Base-by-base conservation (phyloP, 1,140 invertebrate species). In the Lepidurus couesii region DNA sequence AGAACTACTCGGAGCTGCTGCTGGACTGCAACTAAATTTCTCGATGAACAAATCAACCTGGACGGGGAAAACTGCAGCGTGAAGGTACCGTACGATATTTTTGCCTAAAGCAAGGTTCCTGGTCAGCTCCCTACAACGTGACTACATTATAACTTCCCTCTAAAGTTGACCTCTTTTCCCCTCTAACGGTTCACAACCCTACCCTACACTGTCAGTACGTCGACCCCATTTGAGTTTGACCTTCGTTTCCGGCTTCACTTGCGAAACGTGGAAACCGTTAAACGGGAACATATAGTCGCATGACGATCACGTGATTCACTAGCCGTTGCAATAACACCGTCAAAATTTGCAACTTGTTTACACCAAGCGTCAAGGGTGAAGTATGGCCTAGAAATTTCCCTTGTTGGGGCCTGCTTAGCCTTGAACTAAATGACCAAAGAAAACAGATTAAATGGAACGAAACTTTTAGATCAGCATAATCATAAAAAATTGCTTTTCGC, bases 11-110 rank as follows among this genome's bases (percentile, higher is more conserved):
- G 8, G 53, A 65, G 53, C 53, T 65, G 53, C 53, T 65, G 53
- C 53, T 65, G 53, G 53, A 65, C 53, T 65, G 53, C 53, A 65
- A 65, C 53, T 65, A 21, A 21, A 65, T n/a, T 65, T 65, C 53
- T 65, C 13, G 53, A 65, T 11, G 16, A 1, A 9, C 53, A 65
- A n/a, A 21, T 65, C 13, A 13, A 65, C 53, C 13, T 34, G 34
- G 3, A 34, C n/a, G 7, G 53, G 16, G 21, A 65, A 9, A n/a
- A 21, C 13, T 7, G 13, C 53, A 13, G 3, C 16, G 21, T 21
- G 10, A 65, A 65, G 3, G 53, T 65, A 65, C 53, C 53, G 53
- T 65, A 65, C 53, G 8, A 65, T 65, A n/a, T 65, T 16, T 7
- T 1, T 21, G 9, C n/a, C 53, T 16, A 1, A 21, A 21, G 53